phyloP scores from a whole-genome alignment of 30 jellyfish, hydroid and myxozoan species.

The Pelagia noctiluca region DNA sequence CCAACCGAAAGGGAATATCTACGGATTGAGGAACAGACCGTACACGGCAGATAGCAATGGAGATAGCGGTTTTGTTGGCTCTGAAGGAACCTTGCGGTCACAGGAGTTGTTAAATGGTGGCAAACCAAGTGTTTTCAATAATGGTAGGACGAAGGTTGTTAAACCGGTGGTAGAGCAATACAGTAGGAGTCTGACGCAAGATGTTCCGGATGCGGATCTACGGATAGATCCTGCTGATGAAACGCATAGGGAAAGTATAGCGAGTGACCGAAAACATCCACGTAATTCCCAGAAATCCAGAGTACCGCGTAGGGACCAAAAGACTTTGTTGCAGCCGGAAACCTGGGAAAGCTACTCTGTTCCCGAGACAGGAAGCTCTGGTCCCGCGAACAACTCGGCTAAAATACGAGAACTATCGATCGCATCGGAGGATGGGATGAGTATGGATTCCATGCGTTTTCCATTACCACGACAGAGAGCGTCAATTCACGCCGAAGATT shows the following conservation, averaged over 20 bases:
- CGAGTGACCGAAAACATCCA: slow-evolving; percentile 12
- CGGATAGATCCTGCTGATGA: background rate
- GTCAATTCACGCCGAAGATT: background rate
- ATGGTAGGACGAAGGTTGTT: background rate
- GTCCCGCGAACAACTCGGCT: background rate
- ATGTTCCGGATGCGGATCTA: background rate
- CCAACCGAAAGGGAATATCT: slow-evolving; percentile 53
- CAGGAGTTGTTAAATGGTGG: slow-evolving; percentile 47
- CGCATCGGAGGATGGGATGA: background rate
- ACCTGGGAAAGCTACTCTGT: background rate
- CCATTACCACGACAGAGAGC: background rate
- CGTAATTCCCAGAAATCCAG: background rate
- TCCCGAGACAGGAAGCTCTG: background rate
- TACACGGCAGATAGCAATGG: slow-evolving; percentile 80
- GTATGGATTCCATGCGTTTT: background rate
- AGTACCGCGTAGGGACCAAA: background rate
- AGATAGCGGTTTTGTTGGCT: slow-evolving; percentile 84
- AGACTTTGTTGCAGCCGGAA: background rate
- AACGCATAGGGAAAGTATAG: background rate
- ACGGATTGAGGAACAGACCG: slow-evolving; percentile 67
- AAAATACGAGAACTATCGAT: background rate
- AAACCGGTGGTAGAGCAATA: background rate
- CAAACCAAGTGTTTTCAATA: background rate
- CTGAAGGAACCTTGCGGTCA: slow-evolving; percentile 78
- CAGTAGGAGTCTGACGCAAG: background rate